phyloP scores from a whole-genome alignment of 1,140 invertebrate genomes.

The Sinonovacula constricta region DNA sequence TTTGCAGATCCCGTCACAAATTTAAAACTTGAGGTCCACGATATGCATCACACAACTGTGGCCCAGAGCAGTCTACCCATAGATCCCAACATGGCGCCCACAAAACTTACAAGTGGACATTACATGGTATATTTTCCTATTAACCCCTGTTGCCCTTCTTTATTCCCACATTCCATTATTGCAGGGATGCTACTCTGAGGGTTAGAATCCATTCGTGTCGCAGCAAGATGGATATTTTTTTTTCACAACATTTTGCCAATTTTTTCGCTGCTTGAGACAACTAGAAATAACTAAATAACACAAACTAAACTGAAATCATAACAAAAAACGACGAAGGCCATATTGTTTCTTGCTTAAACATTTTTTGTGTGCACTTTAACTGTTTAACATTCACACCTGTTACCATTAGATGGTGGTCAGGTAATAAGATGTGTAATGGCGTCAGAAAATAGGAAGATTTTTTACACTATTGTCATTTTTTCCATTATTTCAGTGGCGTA shows the following conservation, averaged over 20 bases:
- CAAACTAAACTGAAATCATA: not conserved
- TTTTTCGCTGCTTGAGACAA: not conserved
- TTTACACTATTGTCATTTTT: too few relatives aligned
- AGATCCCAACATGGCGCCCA: not conserved
- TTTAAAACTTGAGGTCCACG: not conserved
- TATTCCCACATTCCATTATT: not conserved
- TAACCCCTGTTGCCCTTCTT: not conserved
- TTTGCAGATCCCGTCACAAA: not conserved
- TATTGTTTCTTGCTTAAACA: too few relatives aligned
- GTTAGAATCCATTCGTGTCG: too few relatives aligned
- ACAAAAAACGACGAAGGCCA: too few relatives aligned
- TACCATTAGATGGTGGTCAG: too few relatives aligned
- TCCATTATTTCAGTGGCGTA: too few relatives aligned
- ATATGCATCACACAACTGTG: not conserved
- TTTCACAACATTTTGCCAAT: not conserved
- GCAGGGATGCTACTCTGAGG: too few relatives aligned
- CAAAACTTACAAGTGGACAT: not conserved
- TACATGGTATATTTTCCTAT: not conserved
- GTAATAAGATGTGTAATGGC: too few relatives aligned
- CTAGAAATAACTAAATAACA: not conserved
- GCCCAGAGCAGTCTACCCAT: not conserved
- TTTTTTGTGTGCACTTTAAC: too few relatives aligned
- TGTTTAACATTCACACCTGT: too few relatives aligned
- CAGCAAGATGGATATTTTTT: too few relatives aligned
- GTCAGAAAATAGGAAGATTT: too few relatives aligned